Conservation (phyloP, 1,140 invertebrate genomes). For the Latrodectus geometricus region DNA sequence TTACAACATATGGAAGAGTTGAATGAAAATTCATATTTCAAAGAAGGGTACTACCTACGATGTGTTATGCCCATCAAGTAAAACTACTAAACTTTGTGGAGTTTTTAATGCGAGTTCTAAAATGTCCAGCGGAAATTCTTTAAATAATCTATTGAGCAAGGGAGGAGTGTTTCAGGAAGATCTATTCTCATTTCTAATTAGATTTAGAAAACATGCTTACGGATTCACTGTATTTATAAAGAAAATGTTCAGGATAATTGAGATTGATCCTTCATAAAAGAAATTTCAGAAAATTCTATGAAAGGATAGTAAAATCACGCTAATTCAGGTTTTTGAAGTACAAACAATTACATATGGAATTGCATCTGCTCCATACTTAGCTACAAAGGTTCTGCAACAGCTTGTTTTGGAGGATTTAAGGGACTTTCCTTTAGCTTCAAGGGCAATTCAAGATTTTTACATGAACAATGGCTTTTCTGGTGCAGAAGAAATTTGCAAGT, state of each 20-base stretch:
- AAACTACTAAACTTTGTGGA: not conserved
- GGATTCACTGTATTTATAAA: conserved; percentile 63
- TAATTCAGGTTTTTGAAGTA: conserved; percentile 64
- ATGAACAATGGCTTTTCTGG: not conserved
- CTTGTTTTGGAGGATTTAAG: conserved; percentile 64
- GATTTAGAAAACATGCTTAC: conserved; percentile 55
- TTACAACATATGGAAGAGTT: too few relatives aligned
- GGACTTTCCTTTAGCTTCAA: not conserved
- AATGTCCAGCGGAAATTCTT: not conserved
- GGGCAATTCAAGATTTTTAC: too few relatives aligned
- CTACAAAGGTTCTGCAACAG: conserved; percentile 65
- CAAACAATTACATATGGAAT: conserved; percentile 67
- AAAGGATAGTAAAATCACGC: conserved; percentile 49
- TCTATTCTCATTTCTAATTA: not conserved
- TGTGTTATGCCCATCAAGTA: not conserved
- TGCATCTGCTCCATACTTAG: conserved; percentile 65
- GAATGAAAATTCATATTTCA: too few relatives aligned
- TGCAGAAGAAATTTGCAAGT: not conserved
- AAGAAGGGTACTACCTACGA: too few relatives aligned
- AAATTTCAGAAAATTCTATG: conserved; percentile 65
- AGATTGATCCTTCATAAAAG: conserved; percentile 65
- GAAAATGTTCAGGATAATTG: conserved; percentile 64
- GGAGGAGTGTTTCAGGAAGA: too few relatives aligned
- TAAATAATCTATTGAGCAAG: too few relatives aligned
- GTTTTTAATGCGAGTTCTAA: conserved; percentile 1